Conservation (phyloP, 2,888 invertebrate species). For the Nymphalis polychloros region DNA sequence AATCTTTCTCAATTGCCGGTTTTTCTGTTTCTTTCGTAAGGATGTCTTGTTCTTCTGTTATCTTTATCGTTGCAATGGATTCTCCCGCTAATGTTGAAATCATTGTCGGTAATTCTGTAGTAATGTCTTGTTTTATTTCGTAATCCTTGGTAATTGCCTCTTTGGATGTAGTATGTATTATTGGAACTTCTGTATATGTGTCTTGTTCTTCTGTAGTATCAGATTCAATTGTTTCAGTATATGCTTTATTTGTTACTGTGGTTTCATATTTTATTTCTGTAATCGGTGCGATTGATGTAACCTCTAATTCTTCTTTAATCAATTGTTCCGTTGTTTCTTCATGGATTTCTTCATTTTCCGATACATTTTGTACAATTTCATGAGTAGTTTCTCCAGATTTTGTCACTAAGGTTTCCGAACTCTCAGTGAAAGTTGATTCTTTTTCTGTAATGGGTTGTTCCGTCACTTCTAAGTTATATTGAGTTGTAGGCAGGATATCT, state of each 20-base stretch:
- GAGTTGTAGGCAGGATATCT: not conserved
- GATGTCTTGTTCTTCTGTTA: slow-evolving; percentile 9
- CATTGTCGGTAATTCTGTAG: slow-evolving; percentile 14
- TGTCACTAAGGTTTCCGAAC: not conserved
- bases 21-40: not conserved
- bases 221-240: not conserved
- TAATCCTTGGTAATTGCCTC: not conserved
- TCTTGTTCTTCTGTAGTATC: slow-evolving; percentile 25
- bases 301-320: not conserved
- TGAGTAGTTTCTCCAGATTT: not conserved
- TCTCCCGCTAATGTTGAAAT: slow-evolving; percentile 5
- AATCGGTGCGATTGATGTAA: not conserved
- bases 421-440: not conserved
- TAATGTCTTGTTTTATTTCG: not conserved
- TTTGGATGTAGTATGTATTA: slow-evolving; percentile 3
- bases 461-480: not conserved
- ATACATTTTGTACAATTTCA: slow-evolving; percentile 1
- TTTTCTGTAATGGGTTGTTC: slow-evolving; percentile 3
- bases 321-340: not conserved
- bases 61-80: not conserved
- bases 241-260: not conserved
- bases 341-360: not conserved
- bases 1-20: slow-evolving; percentile 15
- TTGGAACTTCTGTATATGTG: slow-evolving; percentile 3
- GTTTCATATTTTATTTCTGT: not conserved